Base-by-base conservation (phyloP, 2,888 invertebrate genomes). In the Polymixis lichenea region DNA sequence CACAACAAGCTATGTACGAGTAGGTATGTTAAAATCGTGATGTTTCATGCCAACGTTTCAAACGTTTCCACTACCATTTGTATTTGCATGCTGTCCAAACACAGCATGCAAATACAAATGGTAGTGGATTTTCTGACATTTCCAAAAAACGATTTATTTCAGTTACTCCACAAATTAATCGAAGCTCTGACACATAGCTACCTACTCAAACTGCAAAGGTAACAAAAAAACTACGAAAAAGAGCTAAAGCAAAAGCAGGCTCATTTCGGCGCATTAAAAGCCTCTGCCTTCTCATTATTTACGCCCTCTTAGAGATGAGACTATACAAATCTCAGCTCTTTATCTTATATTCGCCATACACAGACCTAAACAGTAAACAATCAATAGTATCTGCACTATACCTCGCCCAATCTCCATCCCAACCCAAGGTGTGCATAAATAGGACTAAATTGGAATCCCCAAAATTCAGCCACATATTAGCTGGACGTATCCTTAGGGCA, bases 391-490 rank as follows among this genome's bases (percentile, higher is more conserved):
- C 68, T 65, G 66, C 32, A 78, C 60, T 62, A 6, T n/a, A 32
- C 9, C 49, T 46, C 38, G 67, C 87, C 86, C 87, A 91, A 89
- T 90, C 90, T 92, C 86, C 84, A 82, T 83, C 77, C 78, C 82
- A 86, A 87, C 79, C 87, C 86, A 86, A 92, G 92, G 91, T 93
- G 90, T 94, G 94, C 91, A 94, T 95, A 94, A 94, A 94, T 93
- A 93, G 91, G 89, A 83, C 91, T 91, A 92, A 94, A 94, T 94
- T 94, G 92, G 90, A 92, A 92, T 91, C 87, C 90, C 89, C 89
- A 88, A 92, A 93, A 94, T 93, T 91, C 87, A 87, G 86, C 90
- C 93, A 92, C 92, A 93, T 86, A 91, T 84, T 91, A 90, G 89
- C 83, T 85, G 86, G 83, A 89, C 85, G 88, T 84, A 78, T 93